Evolutionary conservation across 2,797 vertebrate species (phyloP).

Genomic region (Cichlasoma orientale): DNA sequence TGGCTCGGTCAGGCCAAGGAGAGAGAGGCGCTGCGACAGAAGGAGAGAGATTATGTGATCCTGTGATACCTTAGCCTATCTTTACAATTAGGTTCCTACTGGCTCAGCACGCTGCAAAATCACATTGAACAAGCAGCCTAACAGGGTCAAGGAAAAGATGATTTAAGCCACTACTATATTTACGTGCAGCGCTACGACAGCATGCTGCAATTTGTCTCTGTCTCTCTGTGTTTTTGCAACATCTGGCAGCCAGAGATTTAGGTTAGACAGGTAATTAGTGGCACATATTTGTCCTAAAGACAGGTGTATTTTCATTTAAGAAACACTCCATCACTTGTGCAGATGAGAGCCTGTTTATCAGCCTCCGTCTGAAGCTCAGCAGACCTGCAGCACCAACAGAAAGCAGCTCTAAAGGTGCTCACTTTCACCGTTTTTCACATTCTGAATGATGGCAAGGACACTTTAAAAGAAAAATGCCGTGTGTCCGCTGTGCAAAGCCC

Average conservation of each 20-base stretch:
- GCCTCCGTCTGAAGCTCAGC: conserved; percentile 34
- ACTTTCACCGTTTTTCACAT: not conserved
- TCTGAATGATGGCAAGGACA: conserved; percentile 1
- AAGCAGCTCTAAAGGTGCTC: not conserved
- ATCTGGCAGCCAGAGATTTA: conserved; percentile 87
- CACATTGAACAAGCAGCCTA: conserved; percentile 81
- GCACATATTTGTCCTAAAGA: conserved; percentile 87
- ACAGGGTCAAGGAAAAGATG: conserved; percentile 87
- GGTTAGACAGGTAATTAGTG: conserved; percentile 89
- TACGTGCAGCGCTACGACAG: conserved; percentile 77
- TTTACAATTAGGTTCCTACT: conserved; percentile 77
- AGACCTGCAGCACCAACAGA: not conserved
- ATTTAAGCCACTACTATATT: conserved; percentile 84
- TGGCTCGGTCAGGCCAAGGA: conserved; percentile 66
- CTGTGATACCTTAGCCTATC: conserved; percentile 68
- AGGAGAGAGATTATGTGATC: conserved; percentile 72
- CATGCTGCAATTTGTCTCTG: conserved; percentile 81
- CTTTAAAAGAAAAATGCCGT: conserved; percentile 11
- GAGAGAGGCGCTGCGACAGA: conserved; percentile 31
- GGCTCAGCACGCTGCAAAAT: conserved; percentile 66
- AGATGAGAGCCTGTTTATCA: conserved; percentile 68
- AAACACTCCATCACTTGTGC: conserved; percentile 82
- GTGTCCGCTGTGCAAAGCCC: conserved; percentile 41
- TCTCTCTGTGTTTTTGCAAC: conserved; percentile 84
- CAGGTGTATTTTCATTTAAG: conserved; percentile 88